Evolutionary conservation across 2,113 vertebrate genomes (phyloP).

Genomic region (Gobius niger): DNA sequence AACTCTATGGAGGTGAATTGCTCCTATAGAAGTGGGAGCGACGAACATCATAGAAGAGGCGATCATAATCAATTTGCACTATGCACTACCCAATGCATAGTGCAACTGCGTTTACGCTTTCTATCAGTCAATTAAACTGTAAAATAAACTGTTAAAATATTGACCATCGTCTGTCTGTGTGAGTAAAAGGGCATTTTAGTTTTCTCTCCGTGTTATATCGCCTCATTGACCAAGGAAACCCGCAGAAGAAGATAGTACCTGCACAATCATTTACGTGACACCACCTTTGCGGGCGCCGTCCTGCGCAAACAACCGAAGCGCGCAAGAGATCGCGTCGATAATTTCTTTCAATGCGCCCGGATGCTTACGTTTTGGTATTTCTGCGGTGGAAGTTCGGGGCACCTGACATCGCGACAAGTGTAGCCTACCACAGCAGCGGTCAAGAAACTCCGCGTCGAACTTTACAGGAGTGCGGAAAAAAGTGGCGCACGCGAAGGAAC

Average conservation of each 20-base stretch:
- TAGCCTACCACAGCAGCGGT: slow-evolving; percentile 1
- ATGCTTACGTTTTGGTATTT: slow-evolving; percentile 21
- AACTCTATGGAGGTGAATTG: too few relatives aligned
- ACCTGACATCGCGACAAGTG: slow-evolving; percentile 40
- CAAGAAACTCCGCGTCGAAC: background rate
- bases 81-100: too few relatives aligned
- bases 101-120: too few relatives aligned
- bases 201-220: background rate
- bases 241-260: background rate
- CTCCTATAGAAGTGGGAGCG: too few relatives aligned
- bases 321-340: background rate
- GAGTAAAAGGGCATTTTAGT: background rate
- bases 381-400: slow-evolving; percentile 37
- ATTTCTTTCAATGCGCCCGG: background rate
- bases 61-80: too few relatives aligned
- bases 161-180: background rate
- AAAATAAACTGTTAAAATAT: background rate
- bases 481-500: background rate
- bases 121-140: too few relatives aligned
- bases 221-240: slow-evolving; percentile 2
- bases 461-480: slow-evolving; percentile 5
- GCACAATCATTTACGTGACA: slow-evolving; percentile 10
- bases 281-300: slow-evolving; percentile 2
- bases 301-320: background rate
- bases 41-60: too few relatives aligned